A percentile compares a stretch with the other conserved stretches of the same genome.
Evolutionary conservation across 2,113 vertebrate species (phyloP).

Genomic region (Nannobrachium achirus): DNA sequence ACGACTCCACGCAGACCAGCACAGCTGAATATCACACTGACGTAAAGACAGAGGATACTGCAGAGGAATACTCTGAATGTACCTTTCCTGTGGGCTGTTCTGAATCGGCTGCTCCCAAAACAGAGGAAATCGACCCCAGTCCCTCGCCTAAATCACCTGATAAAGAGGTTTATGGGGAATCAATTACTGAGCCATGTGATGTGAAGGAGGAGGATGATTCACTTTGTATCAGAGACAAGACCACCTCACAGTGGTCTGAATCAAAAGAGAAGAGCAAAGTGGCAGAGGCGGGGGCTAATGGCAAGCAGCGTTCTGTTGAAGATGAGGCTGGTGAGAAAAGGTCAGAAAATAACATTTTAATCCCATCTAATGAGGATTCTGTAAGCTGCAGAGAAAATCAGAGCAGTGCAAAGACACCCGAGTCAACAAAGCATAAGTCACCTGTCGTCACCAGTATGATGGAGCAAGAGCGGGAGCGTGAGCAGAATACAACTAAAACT

Average conservation of each 20-base stretch:
- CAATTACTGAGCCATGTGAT: slow-evolving; percentile 61
- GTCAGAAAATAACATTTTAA: slow-evolving; percentile 25
- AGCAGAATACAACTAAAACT: slow-evolving; percentile 39
- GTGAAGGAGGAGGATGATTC: slow-evolving; percentile 77
- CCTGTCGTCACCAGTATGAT: slow-evolving; percentile 17
- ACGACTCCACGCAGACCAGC: slow-evolving; percentile 63
- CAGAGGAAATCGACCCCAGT: slow-evolving; percentile 44
- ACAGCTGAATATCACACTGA: slow-evolving; percentile 37
- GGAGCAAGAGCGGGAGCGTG: slow-evolving; percentile 53
- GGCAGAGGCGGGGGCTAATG: slow-evolving; percentile 44
- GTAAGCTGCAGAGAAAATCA: slow-evolving; percentile 50
- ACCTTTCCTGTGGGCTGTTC: slow-evolving; percentile 60
- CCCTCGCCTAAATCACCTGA: slow-evolving; percentile 39
- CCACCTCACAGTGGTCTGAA: slow-evolving; percentile 30
- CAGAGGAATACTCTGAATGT: slow-evolving; percentile 77
- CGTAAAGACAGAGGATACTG: slow-evolving; percentile 79
- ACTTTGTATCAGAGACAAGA: slow-evolving; percentile 60
- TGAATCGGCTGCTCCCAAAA: slow-evolving; percentile 66
- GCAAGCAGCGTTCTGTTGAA: slow-evolving; percentile 34
- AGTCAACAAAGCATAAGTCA: slow-evolving; percentile 54
- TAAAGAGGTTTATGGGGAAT: slow-evolving; percentile 51
- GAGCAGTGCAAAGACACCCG: slow-evolving; percentile 51
- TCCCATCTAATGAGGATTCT: slow-evolving; percentile 42
- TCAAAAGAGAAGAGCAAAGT: slow-evolving; percentile 45
- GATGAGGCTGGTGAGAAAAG: slow-evolving; percentile 43